phyloP scores from a whole-genome alignment of 2,888 invertebrate genomes.

The Heliconius charithonia region DNA sequence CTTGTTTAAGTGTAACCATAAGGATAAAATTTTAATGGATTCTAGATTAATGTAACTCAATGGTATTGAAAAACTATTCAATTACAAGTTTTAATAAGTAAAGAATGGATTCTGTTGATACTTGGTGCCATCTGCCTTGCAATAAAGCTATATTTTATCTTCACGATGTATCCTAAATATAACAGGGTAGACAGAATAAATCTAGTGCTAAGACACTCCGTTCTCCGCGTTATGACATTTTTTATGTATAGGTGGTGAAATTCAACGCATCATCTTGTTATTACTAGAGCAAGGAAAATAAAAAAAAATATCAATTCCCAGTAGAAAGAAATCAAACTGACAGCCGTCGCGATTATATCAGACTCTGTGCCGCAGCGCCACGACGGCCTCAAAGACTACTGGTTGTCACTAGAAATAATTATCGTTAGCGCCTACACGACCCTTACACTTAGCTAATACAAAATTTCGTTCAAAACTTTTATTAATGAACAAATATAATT shows the following conservation, averaged over 20 bases:
- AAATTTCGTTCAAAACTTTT: constrained; percentile 1
- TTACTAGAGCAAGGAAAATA: too few relatives aligned
- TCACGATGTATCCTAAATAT: background rate
- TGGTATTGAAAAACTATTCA: background rate
- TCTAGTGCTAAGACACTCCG: background rate
- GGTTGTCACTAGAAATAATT: background rate
- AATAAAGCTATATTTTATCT: background rate
- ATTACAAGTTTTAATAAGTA: background rate
- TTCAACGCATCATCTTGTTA: too few relatives aligned
- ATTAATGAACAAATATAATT: constrained; percentile 20
- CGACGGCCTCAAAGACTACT: too few relatives aligned
- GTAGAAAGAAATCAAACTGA: too few relatives aligned
- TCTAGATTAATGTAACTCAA: background rate
- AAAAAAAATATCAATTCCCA: too few relatives aligned
- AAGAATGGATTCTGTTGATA: too few relatives aligned
- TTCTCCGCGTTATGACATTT: too few relatives aligned
- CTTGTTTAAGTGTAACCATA: background rate
- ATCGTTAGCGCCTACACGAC: constrained; percentile 13
- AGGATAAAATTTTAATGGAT: background rate
- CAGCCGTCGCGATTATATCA: too few relatives aligned
- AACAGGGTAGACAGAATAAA: background rate
- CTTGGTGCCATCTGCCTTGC: too few relatives aligned
- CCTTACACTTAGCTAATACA: constrained; percentile 1
- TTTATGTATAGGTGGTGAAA: too few relatives aligned
- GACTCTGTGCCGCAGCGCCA: too few relatives aligned